Evolutionary conservation across 2,113 vertebrate species (phyloP), one percentile per base, ranked within the genome.

Genomic region (Pomatostomus ruficeps): DNA sequence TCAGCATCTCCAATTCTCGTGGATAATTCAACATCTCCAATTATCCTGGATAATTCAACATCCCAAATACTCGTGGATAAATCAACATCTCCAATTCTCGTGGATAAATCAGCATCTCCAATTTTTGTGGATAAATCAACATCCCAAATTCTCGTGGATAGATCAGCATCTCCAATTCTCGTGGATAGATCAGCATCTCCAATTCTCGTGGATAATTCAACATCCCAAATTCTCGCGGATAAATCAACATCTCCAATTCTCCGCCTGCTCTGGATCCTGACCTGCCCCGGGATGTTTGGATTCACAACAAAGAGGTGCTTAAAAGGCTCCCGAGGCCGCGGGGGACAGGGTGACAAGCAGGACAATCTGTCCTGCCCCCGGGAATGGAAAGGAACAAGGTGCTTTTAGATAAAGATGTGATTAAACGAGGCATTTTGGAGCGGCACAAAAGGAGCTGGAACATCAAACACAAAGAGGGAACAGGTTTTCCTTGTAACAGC

Each of bases 381-480:
- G 45, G 84, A 48, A 85, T 95, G 65, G 88, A 89, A 91, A 67
- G 65, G 58, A 91, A 81, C 45, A 45, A 85, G 91, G 90, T 82
- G 66, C 40, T 92, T 92, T 76, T 28, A 57, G 73, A 84, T 65
- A 82, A 65, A 93, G 78, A 43, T 58, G 12, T 45, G 89, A 95
- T 88, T 73, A 25, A 61, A 91, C 42, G 35, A 75, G 23, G 67
- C 35, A 5, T 61, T 85, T 70, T 74, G 92, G 88, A 84, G 90
- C 91, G 46, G 66, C 55, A 43, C 72, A 72, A 91, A 76, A 48
- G 74, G 78, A 93, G 58, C 2, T 36, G 35, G 55, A 59, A 81
- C 96, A 92, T 95, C 87, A 96, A 93, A 95, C 65, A 95, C 72
- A 35, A 45, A 25, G 36, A 52, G 68, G 67, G 82, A 85, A 45